These are phyloP conservation scores for Ivindomyrus marchei DNA, from an alignment of 2,113 vertebrate species.

Conservation along the genomic window DNA sequence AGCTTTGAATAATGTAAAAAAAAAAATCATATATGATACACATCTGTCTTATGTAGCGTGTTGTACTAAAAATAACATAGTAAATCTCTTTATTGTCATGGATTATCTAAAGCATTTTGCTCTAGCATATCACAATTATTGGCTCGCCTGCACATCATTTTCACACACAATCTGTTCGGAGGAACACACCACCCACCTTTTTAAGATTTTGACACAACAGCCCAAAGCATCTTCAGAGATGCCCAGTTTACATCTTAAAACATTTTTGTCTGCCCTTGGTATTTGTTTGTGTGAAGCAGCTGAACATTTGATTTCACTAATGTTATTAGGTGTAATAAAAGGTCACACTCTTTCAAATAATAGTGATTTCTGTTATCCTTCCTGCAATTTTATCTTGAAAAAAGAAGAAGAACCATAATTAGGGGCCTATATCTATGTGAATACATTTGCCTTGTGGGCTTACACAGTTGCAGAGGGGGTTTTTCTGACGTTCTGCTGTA, in stretches of 20 bases:
- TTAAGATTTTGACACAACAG: conserved; percentile 8
- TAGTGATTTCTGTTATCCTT: conserved; percentile 9
- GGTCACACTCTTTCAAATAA: conserved; percentile 26
- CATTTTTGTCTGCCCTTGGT: conserved; percentile 27
- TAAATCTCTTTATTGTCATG: neutral
- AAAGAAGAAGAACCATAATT: neutral
- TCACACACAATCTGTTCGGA: neutral
- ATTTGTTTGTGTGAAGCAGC: conserved; percentile 16
- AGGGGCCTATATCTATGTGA: neutral
- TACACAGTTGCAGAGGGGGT: neutral
- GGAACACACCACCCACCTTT: neutral
- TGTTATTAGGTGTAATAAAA: conserved; percentile 37
- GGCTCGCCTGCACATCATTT: neutral
- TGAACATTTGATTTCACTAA: conserved; percentile 33
- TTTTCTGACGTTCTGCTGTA: neutral
- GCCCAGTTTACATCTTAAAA: neutral
- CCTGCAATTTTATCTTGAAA: conserved; percentile 15
- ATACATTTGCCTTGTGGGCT: neutral
- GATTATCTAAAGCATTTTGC: neutral
- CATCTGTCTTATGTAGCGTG: neutral
- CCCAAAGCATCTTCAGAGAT: neutral
- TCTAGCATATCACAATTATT: neutral
- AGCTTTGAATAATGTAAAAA: neutral
- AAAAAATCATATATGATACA: neutral
- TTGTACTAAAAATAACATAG: neutral